phyloP scores from a whole-genome alignment of 2,113 vertebrate genomes.

The Ramphastos sulfuratus region DNA sequence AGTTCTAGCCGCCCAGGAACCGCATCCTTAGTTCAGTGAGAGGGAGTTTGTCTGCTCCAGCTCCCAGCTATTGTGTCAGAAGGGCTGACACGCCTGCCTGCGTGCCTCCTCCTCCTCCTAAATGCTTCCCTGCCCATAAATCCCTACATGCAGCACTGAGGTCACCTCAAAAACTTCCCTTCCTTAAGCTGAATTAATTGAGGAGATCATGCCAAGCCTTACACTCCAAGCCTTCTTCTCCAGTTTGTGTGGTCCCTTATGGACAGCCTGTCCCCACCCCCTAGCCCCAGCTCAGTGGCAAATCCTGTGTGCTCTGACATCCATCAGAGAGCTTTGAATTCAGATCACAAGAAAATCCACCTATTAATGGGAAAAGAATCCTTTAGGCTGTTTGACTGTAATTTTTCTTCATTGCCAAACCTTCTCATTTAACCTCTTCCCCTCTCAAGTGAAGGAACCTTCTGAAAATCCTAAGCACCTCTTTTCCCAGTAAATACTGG shows the following conservation, averaged over 20 bases:
- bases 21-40: neutral
- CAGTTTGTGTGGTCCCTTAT: neutral
- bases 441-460: neutral
- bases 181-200: conserved; percentile 8
- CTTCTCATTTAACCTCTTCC: conserved; percentile 13
- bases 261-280: neutral
- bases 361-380: neutral
- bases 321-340: neutral
- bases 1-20: neutral
- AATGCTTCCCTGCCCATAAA: conserved; percentile 5
- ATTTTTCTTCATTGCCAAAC: neutral
- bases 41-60: neutral
- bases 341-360: neutral
- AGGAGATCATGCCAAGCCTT: neutral
- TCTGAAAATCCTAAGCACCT: neutral
- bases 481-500: neutral
- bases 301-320: neutral
- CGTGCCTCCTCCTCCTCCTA: neutral
- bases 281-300: neutral
- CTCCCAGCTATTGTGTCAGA: conserved; percentile 20
- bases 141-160: conserved; percentile 47
- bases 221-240: neutral
- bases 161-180: conserved; percentile 35
- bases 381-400: neutral
- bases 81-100: neutral